Percentiles rank a stretch among this genome's conserved stretches.
Evolutionary conservation across 2,113 vertebrate species (phyloP).

Genomic region (Strigops habroptila): DNA sequence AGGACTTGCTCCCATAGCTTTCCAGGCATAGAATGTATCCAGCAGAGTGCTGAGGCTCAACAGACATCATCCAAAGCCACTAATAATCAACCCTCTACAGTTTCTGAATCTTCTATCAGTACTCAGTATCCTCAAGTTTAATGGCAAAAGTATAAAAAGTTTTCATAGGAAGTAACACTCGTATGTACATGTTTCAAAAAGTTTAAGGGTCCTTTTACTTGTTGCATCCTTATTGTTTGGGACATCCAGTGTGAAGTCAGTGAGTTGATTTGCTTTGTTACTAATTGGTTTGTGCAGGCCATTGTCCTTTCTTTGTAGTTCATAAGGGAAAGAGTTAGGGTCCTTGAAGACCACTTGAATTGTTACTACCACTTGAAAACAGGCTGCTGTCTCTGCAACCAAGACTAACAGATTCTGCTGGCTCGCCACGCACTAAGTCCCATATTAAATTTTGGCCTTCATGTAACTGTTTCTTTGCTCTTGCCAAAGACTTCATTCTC

Average conservation of each 20-base stretch:
- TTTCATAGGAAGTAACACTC: neutral
- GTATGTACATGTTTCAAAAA: neutral
- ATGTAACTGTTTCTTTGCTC: neutral
- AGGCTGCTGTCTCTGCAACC: neutral
- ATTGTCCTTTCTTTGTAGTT: neutral
- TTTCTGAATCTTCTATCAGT: neutral
- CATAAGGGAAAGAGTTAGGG: neutral
- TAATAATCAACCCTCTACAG: neutral
- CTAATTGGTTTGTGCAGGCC: neutral
- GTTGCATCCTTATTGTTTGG: neutral
- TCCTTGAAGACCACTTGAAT: neutral
- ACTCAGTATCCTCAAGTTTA: neutral
- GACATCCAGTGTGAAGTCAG: rapidly evolving
- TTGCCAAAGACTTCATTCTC: neutral
- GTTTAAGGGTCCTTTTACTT: neutral
- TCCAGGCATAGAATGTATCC: neutral
- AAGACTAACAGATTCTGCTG: neutral
- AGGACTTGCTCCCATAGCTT: neutral
- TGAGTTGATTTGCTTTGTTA: neutral
- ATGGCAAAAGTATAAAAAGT: neutral
- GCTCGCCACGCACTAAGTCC: neutral
- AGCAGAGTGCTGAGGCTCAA: neutral
- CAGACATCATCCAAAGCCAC: neutral
- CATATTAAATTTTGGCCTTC: neutral
- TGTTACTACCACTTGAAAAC: neutral